These are phyloP conservation scores for Pseudonaja textilis DNA, from an alignment of 2,113 vertebrate genomes.

Conservation along the genomic window DNA sequence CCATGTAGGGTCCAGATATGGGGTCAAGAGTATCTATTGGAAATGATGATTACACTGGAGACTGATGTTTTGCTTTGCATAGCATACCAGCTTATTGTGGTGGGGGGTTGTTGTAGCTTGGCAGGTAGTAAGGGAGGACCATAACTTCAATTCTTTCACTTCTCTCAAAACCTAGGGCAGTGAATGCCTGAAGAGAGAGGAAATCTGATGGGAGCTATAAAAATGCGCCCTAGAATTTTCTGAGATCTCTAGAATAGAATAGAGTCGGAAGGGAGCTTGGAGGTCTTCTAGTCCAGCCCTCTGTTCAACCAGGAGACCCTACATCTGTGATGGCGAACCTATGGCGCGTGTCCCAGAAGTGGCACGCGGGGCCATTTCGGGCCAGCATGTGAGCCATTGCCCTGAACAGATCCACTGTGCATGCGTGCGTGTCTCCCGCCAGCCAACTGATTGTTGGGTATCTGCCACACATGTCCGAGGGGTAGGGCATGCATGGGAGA, in stretches of 20 bases:
- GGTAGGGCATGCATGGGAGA: too few species aligned
- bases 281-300: not conserved
- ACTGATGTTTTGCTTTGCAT: not conserved
- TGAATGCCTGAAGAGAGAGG: not conserved
- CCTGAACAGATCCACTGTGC: too few species aligned
- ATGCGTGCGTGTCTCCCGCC: too few species aligned
- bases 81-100: not conserved
- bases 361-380: too few species aligned
- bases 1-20: not conserved
- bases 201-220: not conserved
- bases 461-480: too few species aligned
- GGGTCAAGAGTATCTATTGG: not conserved
- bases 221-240: not conserved
- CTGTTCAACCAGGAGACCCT: not conserved
- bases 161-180: not conserved
- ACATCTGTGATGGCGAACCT: not conserved
- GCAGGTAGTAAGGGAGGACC: not conserved
- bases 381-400: too few species aligned
- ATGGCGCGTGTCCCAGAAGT: too few species aligned
- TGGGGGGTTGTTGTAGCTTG: not conserved
- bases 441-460: too few species aligned
- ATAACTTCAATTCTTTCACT: not conserved
- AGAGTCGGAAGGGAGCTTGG: not conserved
- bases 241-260: not conserved
- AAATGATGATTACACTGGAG: not conserved